Evolutionary conservation across 2,113 vertebrate genomes (phyloP), one percentile per base, ranked within the genome.

Genomic region (Caracal caracal): DNA sequence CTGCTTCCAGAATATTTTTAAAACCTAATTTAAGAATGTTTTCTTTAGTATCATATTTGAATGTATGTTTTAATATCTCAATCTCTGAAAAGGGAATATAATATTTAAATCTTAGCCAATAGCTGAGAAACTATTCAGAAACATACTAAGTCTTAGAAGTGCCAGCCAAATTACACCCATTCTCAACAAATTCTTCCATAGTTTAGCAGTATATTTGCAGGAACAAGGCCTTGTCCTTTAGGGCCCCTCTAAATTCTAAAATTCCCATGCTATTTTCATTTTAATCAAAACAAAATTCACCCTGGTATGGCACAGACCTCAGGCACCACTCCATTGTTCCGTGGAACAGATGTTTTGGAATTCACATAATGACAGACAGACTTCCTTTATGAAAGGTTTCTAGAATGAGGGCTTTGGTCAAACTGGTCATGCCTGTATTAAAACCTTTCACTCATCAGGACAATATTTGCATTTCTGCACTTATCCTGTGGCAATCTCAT

Each of bases 261-360:
- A 84, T 43, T 61, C 4, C 11, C 19, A 49, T 24, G 35, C 26
- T 95, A 49, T 88, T 93, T 94, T 96, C 15, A 75, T 96, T 97
- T 96, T 97, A 98, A 94, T 98, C 70, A 97, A 98, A 98, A 97
- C 63, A 87, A 97, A 97, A 96, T 97, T 97, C 97, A 96, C 63
- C 81, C 85, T 90, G 71, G 43, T 81, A 88, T 1, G 0, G 40
- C 78, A 71, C 56, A 98, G 89, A 97, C 89, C 89, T 98, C 96
- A 96, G 94, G 92, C 76, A 97, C 90, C 86, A 92, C 40, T 53
- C 4, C 6, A 95, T 75, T 97, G 92, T 96, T 97, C 80, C 93
- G 94, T 94, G 66, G 91, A 97, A 92, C 90, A 98, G 95, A 98
- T 97, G 96, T 96, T 98, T 94, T 88, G 86, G 59, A 94, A 98